phyloP scores from a whole-genome alignment of 2,797 vertebrate genomes.

The Falco peregrinus region DNA sequence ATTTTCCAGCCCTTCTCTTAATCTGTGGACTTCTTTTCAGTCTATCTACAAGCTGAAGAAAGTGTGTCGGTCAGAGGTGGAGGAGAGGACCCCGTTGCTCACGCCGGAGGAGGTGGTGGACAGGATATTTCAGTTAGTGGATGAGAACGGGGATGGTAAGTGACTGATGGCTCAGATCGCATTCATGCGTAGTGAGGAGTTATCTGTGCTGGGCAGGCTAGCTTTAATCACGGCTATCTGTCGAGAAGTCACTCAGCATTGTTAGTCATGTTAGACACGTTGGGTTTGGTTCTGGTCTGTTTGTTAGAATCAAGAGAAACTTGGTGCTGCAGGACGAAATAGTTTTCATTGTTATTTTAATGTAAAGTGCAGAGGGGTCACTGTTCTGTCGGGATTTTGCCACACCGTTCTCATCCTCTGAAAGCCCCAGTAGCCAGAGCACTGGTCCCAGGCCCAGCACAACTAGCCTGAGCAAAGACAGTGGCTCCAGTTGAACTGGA shows the following conservation, averaged over 20 bases:
- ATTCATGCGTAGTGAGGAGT: not conserved
- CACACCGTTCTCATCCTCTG: not conserved
- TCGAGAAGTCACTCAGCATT: not conserved
- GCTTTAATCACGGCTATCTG: not conserved
- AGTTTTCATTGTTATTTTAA: not conserved
- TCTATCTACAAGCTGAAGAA: constrained; percentile 94
- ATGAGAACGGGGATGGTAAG: constrained; percentile 95
- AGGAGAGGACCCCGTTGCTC: constrained; percentile 82
- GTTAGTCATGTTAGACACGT: not conserved
- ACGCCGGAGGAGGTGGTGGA: constrained; percentile 94
- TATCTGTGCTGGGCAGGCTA: not conserved
- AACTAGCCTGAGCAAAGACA: not conserved
- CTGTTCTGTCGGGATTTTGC: not conserved
- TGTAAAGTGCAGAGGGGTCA: not conserved
- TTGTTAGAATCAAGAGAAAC: not conserved
- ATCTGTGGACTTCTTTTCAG: constrained; percentile 62
- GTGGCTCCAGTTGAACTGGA: not conserved
- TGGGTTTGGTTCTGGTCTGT: not conserved
- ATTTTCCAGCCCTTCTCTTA: not conserved
- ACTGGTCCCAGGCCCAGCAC: not conserved
- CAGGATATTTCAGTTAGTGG: constrained; percentile 95
- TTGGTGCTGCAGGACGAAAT: not conserved
- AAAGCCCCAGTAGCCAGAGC: not conserved
- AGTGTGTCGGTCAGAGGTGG: constrained; percentile 84
- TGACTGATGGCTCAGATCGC: not conserved